Evolutionary conservation across 1,140 invertebrate genomes (phyloP).

Genomic region (Calephelis nemesis): DNA sequence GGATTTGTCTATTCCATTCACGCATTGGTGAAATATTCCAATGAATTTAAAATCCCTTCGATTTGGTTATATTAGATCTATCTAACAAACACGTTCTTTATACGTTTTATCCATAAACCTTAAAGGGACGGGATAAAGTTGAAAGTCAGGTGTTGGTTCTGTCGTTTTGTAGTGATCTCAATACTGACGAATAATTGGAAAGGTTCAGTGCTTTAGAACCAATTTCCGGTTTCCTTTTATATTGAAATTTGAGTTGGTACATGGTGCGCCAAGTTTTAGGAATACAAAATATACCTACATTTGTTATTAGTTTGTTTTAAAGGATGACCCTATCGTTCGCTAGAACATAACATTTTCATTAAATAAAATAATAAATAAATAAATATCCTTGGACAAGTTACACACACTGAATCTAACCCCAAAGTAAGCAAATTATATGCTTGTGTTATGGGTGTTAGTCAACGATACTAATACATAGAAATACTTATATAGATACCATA

Average conservation of each 20-base stretch:
- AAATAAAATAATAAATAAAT: too few species aligned
- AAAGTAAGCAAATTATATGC: too few species aligned
- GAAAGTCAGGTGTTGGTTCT: neutral
- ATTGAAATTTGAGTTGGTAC: conserved; percentile 36
- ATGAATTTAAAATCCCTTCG: conserved; percentile 9
- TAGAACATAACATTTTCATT: too few species aligned
- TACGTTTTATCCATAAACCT: conserved; percentile 3
- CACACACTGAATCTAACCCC: too few species aligned
- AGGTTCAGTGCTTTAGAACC: conserved; percentile 34
- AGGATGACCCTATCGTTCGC: too few species aligned
- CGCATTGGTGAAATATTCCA: conserved; percentile 6
- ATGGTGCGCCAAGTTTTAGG: neutral
- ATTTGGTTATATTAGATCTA: conserved; percentile 9
- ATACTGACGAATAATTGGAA: conserved; percentile 33
- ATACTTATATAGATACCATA: too few species aligned
- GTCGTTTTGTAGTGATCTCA: conserved; percentile 2
- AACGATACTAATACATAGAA: too few species aligned
- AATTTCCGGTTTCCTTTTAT: conserved; percentile 38
- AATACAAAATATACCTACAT: too few species aligned
- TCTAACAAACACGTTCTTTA: conserved; percentile 10
- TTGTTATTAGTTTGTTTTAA: too few species aligned
- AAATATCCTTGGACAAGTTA: too few species aligned
- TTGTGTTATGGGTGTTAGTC: too few species aligned
- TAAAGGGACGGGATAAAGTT: neutral
- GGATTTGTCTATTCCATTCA: conserved; percentile 4